phyloP scores from a whole-genome alignment of 2,888 invertebrate species.

The Ctenicera cuprea region DNA sequence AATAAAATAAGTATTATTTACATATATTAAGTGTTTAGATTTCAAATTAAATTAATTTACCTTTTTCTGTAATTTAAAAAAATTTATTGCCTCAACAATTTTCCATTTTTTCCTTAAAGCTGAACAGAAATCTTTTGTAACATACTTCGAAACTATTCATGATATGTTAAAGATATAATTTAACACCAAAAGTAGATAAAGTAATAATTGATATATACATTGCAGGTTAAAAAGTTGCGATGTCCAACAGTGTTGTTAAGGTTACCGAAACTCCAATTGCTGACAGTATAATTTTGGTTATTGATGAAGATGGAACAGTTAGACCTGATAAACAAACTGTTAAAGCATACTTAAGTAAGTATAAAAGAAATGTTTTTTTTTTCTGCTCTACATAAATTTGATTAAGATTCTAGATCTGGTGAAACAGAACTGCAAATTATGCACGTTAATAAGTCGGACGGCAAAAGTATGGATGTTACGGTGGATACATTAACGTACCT shows the following conservation, averaged over 20 bases:
- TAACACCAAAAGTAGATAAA: too few relatives aligned
- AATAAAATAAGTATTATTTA: not conserved
- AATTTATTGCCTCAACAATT: too few relatives aligned
- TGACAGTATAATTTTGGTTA: conserved; percentile 88
- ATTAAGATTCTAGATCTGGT: conserved; percentile 65
- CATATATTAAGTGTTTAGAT: too few relatives aligned
- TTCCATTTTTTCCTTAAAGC: too few relatives aligned
- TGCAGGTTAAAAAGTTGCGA: conserved; percentile 54
- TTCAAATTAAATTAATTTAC: too few relatives aligned
- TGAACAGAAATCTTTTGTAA: too few relatives aligned
- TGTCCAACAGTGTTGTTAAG: conserved; percentile 71
- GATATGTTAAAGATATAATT: too few relatives aligned
- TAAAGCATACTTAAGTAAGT: conserved; percentile 86
- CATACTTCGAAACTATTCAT: too few relatives aligned
- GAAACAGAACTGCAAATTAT: conserved; percentile 68
- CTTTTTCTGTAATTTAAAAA: too few relatives aligned
- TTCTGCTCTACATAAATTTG: not conserved
- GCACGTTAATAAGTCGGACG: conserved; percentile 69
- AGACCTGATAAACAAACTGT: conserved; percentile 88
- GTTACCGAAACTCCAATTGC: conserved; percentile 72
- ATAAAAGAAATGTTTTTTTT: conserved; percentile 15
- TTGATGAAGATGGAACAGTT: conserved; percentile 90
- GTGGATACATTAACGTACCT: conserved; percentile 72
- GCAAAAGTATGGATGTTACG: conserved; percentile 69
- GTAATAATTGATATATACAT: not conserved